phyloP scores from a whole-genome alignment of 2,797 vertebrate genomes.

The Prunella strophiata region DNA sequence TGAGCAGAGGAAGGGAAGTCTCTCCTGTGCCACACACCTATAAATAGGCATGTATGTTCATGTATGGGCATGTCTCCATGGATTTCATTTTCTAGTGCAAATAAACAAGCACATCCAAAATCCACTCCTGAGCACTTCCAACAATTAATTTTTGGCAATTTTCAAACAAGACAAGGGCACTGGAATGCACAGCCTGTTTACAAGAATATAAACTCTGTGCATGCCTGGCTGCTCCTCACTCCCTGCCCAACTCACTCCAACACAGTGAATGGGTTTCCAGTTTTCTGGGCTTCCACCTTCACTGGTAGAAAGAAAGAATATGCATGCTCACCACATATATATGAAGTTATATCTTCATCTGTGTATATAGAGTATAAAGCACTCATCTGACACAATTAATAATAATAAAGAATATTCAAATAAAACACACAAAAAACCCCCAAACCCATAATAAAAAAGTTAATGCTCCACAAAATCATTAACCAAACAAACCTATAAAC shows the following conservation, averaged over 20 bases:
- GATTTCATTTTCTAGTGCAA: conserved; percentile 16
- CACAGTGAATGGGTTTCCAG: background rate
- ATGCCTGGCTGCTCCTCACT: background rate
- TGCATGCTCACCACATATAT: rapidly evolving
- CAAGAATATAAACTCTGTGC: background rate
- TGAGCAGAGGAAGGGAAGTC: background rate
- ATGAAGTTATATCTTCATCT: background rate
- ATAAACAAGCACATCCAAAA: conserved; percentile 11
- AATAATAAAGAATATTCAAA: background rate
- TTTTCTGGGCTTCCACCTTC: background rate
- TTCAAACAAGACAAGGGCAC: background rate
- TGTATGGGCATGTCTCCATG: conserved; percentile 24
- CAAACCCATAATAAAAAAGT: background rate
- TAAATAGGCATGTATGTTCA: conserved; percentile 7
- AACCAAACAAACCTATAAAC: background rate
- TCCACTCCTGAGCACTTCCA: background rate
- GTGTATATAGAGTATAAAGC: background rate
- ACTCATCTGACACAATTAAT: background rate
- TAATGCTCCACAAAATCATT: background rate
- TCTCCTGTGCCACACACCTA: conserved; percentile 6
- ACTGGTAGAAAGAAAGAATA: background rate
- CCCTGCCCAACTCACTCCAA: background rate
- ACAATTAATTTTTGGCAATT: conserved; percentile 16
- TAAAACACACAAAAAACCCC: rapidly evolving
- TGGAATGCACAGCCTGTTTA: background rate